Base-by-base conservation (phyloP, 2,113 vertebrate species). In the Halcyon senegalensis region DNA sequence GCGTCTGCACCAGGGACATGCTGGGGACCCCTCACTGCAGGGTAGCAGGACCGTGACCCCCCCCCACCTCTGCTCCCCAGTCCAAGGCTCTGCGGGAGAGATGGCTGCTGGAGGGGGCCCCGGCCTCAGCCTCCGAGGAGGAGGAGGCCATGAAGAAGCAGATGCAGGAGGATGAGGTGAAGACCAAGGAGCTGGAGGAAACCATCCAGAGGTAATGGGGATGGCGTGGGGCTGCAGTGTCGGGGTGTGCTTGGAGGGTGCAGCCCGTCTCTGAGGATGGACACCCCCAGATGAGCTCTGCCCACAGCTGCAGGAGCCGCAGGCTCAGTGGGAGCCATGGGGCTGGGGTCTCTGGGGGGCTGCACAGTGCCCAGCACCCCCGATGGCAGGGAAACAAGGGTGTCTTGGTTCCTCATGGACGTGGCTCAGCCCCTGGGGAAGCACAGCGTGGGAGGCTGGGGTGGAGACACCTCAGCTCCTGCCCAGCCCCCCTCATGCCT, bases 81-180 rank as follows among this genome's bases (percentile, higher is more conserved):
- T 99, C 99, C 46, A 99, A 99, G 97, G 98, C 99, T 4, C 96
- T 99, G 87, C 96, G 99, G 86, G 99, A 99, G 87, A 98, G 98
- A 87, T 99, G 99, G 99, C 98, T 99, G 95, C 98, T 99, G 96
- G 99, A 99, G 18, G 99, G 99, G n/a, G 98, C 98, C 0, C 98
- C 99, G 0, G 94, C 99, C 79, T 97, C 98, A 1, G 98, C 98
- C 73, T 97, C 98, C 0, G 98, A 99, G 51, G 99, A 99, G 55
- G 98, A 99, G 0, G 98, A 98, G 58, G 98, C 98, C 51, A 98
- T 98, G 97, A 97, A 95, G 94, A 98, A 96, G 79, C 99, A 99
- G 92, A 98, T 99, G 96, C 98, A 98, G 74, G 98, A 99, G 79
- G 99, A 99, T 2, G 98, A 99, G 82, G 98, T 96, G 95, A 99